Conservation (phyloP, 1,140 invertebrate species). For the Pseudomyrmex sp. region DNA sequence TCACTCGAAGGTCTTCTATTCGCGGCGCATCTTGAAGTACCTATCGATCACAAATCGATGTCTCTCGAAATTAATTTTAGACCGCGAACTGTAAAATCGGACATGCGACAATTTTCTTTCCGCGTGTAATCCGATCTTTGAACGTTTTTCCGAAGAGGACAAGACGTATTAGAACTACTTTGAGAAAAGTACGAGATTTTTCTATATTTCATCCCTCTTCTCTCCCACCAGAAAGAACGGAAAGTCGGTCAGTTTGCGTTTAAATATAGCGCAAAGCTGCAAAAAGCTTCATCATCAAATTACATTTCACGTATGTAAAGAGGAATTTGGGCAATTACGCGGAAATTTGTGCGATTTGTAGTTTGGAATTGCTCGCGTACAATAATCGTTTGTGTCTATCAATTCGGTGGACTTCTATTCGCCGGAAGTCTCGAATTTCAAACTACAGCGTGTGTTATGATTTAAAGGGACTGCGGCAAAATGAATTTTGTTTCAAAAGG, state of each 20-base stretch:
- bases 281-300: neutral
- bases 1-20: neutral
- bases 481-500: no score
- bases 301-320: neutral
- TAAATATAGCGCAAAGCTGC: neutral
- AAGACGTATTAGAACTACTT: neutral
- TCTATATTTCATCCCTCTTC: neutral
- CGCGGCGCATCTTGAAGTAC: no score
- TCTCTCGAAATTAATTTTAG: neutral
- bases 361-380: neutral
- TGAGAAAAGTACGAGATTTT: neutral
- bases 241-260: neutral
- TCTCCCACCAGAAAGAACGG: no score
- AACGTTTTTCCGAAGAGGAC: neutral
- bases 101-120: neutral
- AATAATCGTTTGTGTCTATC: conserved; percentile 18
- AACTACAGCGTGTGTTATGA: no score
- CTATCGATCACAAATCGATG: neutral
- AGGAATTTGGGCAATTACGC: neutral
- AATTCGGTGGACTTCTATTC: neutral
- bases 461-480: no score
- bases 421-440: conserved; percentile 13
- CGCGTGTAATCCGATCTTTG: conserved; percentile 2
- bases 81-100: neutral
- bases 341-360: neutral